Conservation (phyloP, 1,140 invertebrate genomes). For the Trichomalopsis sarcophagae region DNA sequence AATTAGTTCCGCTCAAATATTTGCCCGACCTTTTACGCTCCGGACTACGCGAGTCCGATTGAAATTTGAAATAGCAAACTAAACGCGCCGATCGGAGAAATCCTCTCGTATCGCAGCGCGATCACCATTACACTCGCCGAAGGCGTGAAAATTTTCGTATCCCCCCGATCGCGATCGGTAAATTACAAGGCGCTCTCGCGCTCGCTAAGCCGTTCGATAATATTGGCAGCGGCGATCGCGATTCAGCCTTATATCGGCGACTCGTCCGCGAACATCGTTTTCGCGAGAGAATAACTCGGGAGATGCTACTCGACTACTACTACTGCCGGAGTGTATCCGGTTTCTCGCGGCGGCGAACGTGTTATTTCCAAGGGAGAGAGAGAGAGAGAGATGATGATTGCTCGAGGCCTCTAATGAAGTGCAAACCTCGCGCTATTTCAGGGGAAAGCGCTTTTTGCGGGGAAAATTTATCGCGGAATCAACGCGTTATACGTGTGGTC, state of each 20-base stretch:
- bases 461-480: constrained; percentile 10
- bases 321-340: not conserved
- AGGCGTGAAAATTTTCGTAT: not conserved
- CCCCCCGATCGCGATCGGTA: not conserved
- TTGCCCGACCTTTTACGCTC: no score
- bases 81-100: no score
- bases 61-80: no score
- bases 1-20: no score
- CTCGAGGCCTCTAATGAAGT: constrained; percentile 37
- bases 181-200: constrained; percentile 12
- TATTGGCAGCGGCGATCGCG: not conserved
- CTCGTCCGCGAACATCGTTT: not conserved
- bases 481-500: constrained; percentile 28
- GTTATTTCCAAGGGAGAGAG: constrained; percentile 10
- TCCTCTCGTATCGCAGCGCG: no score
- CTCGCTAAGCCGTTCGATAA: not conserved
- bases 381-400: not conserved
- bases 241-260: not conserved
- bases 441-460: not conserved
- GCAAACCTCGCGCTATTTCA: constrained; percentile 21
- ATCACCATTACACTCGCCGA: no score
- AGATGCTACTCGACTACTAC: not conserved
- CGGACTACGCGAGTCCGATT: no score
- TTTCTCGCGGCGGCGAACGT: not conserved
- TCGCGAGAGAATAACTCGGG: not conserved